Percentiles rank a stretch among this genome's conserved stretches.
phyloP scores from a whole-genome alignment of 2,888 invertebrate species.

The Aporophyla lueneburgensis region DNA sequence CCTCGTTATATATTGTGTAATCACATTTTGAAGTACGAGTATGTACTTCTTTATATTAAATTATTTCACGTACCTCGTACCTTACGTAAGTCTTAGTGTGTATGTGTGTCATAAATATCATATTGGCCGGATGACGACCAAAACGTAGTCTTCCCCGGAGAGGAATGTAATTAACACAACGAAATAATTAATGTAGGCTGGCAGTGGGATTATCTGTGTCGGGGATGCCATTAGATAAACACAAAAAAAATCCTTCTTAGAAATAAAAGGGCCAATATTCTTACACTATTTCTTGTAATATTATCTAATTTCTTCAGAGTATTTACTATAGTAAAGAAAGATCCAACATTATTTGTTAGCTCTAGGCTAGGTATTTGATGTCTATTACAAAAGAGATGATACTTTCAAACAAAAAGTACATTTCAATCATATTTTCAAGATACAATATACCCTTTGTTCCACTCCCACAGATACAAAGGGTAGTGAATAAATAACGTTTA shows the following conservation, averaged over 20 bases:
- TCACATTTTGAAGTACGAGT: neutral
- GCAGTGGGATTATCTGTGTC: slow-evolving; percentile 26
- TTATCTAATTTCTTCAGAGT: slow-evolving; percentile 6
- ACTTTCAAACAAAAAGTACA: slow-evolving; percentile 50
- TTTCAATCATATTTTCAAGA: slow-evolving; percentile 45
- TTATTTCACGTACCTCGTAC: neutral
- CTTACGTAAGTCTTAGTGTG: neutral
- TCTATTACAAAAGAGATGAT: slow-evolving; percentile 39
- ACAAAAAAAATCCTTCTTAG: slow-evolving; percentile 15
- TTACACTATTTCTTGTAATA: slow-evolving; percentile 6
- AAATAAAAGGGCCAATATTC: slow-evolving; percentile 7
- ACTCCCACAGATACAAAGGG: slow-evolving; percentile 24
- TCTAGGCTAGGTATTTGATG: slow-evolving; percentile 41
- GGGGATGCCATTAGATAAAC: slow-evolving; percentile 28
- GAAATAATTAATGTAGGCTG: slow-evolving; percentile 45
- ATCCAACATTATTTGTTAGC: slow-evolving; percentile 24
- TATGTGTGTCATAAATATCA: slow-evolving; percentile 28
- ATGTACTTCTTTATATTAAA: neutral
- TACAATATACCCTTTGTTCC: slow-evolving; percentile 44
- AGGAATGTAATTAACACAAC: slow-evolving; percentile 49
- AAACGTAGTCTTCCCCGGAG: slow-evolving; percentile 25
- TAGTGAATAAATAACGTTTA: slow-evolving; percentile 47
- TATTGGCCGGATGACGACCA: slow-evolving; percentile 29
- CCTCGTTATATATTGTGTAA: neutral
- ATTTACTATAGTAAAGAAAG: slow-evolving; percentile 19